Base-by-base conservation (phyloP, 2,113 vertebrate genomes). In the Nesogale talazaci region DNA sequence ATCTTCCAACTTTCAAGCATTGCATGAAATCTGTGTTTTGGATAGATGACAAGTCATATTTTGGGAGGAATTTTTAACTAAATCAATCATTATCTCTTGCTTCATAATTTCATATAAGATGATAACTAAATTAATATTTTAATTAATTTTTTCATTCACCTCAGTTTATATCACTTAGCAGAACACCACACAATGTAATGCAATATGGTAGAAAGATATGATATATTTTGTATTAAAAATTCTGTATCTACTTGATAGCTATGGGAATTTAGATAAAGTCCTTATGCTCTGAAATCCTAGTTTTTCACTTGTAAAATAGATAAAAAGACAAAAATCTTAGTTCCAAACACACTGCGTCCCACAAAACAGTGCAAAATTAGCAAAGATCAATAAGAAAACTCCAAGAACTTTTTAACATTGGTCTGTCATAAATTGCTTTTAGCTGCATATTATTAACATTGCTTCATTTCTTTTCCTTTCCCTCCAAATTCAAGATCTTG, bases 391-490 rank as follows among this genome's bases (percentile, higher is more conserved):
- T 16, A 72, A 84, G 59, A 88, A 59, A 10, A 6, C 11, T 83
- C 20, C 34, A 86, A 75, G 10, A 83, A 59, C 61, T 15, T 86
- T 63, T 92, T 69, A 88, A 78, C 85, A 88, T 65, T 52, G 22
- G 0, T 9, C 38, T 83, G 31, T 14, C 15, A 46, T 38, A 72
- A 36, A 84, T 57, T 70, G 27, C 31, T 80, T 63, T 38, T 86
- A 63, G 85, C 61, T 46, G 69, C 22, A 34, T 93, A 75, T 93
- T 90, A 96, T 75, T 59, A 72, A 29, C 94, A 56, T 7, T 56
- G 65, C 29, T 79, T 83, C 61, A 63, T 89, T 91, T 61, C 17
- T 65, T 65, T 65, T 27, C 63, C 63, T 25, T 8, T 17, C 1
- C 34, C 6, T 88, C 77, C 23, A 74, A 52, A 36, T 81, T 67